Conservation (phyloP, 2,113 vertebrate genomes). For the Nothocercus julius region DNA sequence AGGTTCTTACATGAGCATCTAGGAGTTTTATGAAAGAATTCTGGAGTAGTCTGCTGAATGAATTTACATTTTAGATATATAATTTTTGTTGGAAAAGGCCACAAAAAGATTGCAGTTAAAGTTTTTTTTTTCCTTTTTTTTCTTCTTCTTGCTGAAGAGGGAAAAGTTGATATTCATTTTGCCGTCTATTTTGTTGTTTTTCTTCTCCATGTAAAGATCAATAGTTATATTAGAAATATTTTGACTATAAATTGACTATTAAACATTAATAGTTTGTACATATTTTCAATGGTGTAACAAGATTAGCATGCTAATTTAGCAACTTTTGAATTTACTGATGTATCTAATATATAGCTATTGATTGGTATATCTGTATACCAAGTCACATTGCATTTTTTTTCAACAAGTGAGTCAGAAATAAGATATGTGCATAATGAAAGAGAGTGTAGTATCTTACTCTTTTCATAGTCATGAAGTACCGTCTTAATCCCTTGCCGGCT, state of each 20-base stretch:
- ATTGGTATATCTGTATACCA: not conserved
- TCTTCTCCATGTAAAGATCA: not conserved
- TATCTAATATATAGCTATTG: not conserved
- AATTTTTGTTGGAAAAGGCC: constrained; percentile 49
- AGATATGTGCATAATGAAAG: not conserved
- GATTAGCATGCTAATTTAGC: not conserved
- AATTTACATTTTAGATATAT: not conserved
- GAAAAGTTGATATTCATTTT: not conserved
- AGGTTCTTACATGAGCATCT: not conserved
- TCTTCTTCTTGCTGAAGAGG: not conserved
- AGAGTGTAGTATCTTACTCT: not conserved
- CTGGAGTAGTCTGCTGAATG: not conserved
- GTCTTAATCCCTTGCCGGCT: not conserved
- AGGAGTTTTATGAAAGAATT: constrained; percentile 14
- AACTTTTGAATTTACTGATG: not conserved
- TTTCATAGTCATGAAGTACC: not conserved
- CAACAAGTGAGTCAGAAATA: not conserved
- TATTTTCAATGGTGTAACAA: not conserved
- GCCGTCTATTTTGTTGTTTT: no score
- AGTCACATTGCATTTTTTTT: not conserved
- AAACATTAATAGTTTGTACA: not conserved
- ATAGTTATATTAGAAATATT: not conserved
- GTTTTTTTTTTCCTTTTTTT: no score
- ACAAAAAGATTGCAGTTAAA: not conserved
- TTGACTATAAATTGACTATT: not conserved